Evolutionary conservation across 2,113 vertebrate genomes (phyloP).

Genomic region (Pteronura brasiliensis): DNA sequence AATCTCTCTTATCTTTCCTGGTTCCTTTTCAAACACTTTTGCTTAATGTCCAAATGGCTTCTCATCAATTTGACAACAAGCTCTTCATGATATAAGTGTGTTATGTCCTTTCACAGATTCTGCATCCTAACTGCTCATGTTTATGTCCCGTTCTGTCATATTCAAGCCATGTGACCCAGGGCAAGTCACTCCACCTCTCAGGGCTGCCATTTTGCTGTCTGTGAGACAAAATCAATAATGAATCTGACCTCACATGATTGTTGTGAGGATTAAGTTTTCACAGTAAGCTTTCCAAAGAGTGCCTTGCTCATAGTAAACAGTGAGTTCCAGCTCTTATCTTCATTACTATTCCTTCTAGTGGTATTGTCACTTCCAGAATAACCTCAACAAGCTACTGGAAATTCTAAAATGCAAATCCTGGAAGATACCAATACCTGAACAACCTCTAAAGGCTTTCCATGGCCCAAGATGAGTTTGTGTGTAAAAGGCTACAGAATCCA

Average conservation of each 20-base stretch:
- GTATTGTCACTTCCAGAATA: not conserved
- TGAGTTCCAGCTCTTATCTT: not conserved
- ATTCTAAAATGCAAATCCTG: not conserved
- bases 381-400: not conserved
- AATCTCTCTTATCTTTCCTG: not conserved
- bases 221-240: not conserved
- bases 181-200: not conserved
- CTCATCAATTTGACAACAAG: not conserved
- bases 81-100: not conserved
- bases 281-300: not conserved
- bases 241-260: not conserved
- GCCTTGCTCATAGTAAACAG: not conserved
- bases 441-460: not conserved
- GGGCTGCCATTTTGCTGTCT: not conserved
- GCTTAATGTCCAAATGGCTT: not conserved
- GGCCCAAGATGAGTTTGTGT: not conserved
- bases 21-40: not conserved
- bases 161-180: not conserved
- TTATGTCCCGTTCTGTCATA: not conserved
- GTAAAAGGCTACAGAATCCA: not conserved
- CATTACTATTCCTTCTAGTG: not conserved
- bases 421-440: not conserved
- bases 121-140: not conserved
- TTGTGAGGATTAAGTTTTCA: not conserved
- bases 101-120: not conserved